Base-by-base conservation (phyloP, 2,888 invertebrate genomes). In the Thalpophila matura region DNA sequence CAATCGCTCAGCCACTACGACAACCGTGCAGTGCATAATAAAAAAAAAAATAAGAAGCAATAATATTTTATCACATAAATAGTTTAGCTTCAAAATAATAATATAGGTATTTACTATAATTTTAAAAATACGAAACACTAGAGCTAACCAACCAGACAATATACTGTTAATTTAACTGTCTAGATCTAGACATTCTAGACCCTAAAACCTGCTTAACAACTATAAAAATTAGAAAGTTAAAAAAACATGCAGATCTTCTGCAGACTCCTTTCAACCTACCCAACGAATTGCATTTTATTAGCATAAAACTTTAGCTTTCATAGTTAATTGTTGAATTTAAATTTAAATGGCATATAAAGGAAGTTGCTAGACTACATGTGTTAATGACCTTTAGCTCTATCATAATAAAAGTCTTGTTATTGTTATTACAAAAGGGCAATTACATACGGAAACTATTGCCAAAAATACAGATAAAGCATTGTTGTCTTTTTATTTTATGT, bases 241-340 rank as follows among this genome's bases (percentile, higher is more conserved):
- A 84, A n/a, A 89, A 89, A 89, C 88, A 87, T 90, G 90, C 89
- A 91, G 80, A 84, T 90, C 84, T 89, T 91, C 84, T 89, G 87
- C 86, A 89, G 88, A 90, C 91, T 89, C 87, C 89, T 92, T 90
- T 89, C 89, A 91, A 94, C 92, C 94, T 89, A 93, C 90, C 87
- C 90, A 92, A 89, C 84, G 90, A 90, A 93, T 90, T 94, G 93
- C 91, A 93, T 93, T 92, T 90, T 91, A 93, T 93, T 92, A 91
- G 87, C 91, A 91, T 91, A 90, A 91, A 91, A 89, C 83, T 91
- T 89, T 88, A 88, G 88, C 90, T 92, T 93, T 94, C 91, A 86
- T 90, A 85, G 83, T 82, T 86, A 90, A 89, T 90, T 88, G 86
- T 85, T 86, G 86, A 89, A 90, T 90, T 88, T 84, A 77, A 81